phyloP scores from a whole-genome alignment of 2,113 vertebrate species.

The Neofelis nebulosa region DNA sequence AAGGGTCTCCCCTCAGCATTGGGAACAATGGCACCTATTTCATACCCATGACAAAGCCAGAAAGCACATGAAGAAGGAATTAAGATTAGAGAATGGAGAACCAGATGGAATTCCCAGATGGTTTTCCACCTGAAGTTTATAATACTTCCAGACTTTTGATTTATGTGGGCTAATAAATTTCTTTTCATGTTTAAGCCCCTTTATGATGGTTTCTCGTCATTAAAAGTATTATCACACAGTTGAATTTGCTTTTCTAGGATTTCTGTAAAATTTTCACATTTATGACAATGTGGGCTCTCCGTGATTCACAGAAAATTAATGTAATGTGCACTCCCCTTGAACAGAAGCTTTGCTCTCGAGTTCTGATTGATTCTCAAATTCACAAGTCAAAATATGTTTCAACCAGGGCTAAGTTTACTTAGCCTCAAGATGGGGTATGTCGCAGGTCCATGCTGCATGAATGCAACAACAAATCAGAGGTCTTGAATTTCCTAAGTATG shows the following conservation, averaged over 20 bases:
- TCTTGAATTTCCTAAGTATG: not conserved
- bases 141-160: not conserved
- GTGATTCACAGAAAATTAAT: not conserved
- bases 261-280: not conserved
- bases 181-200: not conserved
- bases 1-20: not conserved
- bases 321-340: not conserved
- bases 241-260: not conserved
- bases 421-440: not conserved
- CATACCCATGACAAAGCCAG: not conserved
- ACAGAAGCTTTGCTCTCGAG: not conserved
- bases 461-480: not conserved
- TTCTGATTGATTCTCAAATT: not conserved
- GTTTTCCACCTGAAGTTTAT: not conserved
- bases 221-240: not conserved
- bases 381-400: not conserved
- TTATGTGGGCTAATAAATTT: not conserved
- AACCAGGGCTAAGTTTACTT: not conserved
- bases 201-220: not conserved
- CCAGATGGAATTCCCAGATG: not conserved
- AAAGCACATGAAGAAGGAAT: not conserved
- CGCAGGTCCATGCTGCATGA: not conserved
- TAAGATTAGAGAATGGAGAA: not conserved
- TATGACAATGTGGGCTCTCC: not conserved
- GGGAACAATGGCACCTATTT: not conserved